Conservation (phyloP, 2,888 invertebrate species). For the Sarcophaga rosellei region DNA sequence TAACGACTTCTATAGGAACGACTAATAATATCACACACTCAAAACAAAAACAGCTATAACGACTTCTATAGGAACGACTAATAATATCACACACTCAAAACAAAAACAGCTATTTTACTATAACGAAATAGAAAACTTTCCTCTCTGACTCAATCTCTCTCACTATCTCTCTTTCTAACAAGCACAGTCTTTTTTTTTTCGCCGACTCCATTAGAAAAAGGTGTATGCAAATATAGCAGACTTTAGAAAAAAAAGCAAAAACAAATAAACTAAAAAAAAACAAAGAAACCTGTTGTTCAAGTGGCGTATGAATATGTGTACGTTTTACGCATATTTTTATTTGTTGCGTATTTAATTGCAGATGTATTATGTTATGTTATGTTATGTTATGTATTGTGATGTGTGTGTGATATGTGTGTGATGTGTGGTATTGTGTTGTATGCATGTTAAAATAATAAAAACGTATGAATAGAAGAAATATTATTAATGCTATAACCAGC, state of each 20-base stretch:
- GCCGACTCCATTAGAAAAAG: neutral
- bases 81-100: too few relatives aligned
- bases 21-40: too few relatives aligned
- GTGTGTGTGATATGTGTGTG: too few relatives aligned
- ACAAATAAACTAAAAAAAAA: neutral
- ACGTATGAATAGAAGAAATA: neutral
- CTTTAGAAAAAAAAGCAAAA: neutral
- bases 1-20: too few relatives aligned
- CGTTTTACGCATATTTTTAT: constrained; percentile 50
- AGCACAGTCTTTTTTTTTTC: neutral
- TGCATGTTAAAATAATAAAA: neutral
- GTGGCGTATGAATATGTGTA: neutral
- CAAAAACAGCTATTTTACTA: too few relatives aligned
- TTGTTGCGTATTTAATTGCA: constrained; percentile 61
- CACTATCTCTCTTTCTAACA: too few relatives aligned
- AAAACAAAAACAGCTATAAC: too few relatives aligned
- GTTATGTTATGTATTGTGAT: too few relatives aligned
- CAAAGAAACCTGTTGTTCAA: neutral
- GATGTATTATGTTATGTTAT: constrained; percentile 23
- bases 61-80: too few relatives aligned
- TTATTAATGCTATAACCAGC: neutral
- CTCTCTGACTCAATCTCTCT: too few relatives aligned
- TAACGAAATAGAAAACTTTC: too few relatives aligned
- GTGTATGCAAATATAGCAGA: constrained; percentile 16
- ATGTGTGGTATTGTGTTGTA: neutral